Base-by-base conservation (phyloP, 2,113 vertebrate species). In the Steatornis caripensis region DNA sequence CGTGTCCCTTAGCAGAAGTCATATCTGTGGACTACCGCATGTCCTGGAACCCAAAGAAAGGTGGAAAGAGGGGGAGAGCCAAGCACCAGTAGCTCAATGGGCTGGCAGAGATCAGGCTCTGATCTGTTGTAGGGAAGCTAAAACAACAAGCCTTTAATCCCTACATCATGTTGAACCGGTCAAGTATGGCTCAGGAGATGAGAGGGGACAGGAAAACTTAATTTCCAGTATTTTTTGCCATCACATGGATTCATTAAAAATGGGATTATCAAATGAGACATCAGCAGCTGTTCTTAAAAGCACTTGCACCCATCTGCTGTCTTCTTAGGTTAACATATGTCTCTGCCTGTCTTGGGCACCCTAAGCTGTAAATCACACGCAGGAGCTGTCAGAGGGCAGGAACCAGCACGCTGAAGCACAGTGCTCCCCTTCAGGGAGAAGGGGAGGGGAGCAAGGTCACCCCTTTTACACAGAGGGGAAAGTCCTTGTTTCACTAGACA, bases 221-320 rank as follows among this genome's bases (percentile, higher is more conserved):
- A 94, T 91, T 96, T 72, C 68, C 84, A 89, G 79, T 49, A 62
- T 55, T 87, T 84, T n/a, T 69, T 64, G 71, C 76, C 71, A 66
- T 89, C 57, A 10, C 9, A 51, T 0, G 34, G 71, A 84, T 83
- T 89, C 86, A 80, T 83, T 90, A 76, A 94, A 95, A 96, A 95
- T 66, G 88, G 49, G 85, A 91, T 93, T 80, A 90, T 92, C 11
- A 15, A 94, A 62, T 48, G 70, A 96, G 87, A 92, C 84, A 87
- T 46, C 65, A 90, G 95, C 95, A 97, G 95, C 95, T 96, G 95
- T 13, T 96, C 64, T 39, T 60, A 75, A 88, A 95, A 96, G 87
- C 3, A 5, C 81, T 53, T 57, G 87, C 91, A 88, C 91, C 91
- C 95, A 88, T 95, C 84, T 95, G 95, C 87, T 91, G 82, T 87